Evolutionary conservation across 2,797 vertebrate genomes (phyloP), one percentile per base, ranked within the genome.

Genomic region (Karalla daura): DNA sequence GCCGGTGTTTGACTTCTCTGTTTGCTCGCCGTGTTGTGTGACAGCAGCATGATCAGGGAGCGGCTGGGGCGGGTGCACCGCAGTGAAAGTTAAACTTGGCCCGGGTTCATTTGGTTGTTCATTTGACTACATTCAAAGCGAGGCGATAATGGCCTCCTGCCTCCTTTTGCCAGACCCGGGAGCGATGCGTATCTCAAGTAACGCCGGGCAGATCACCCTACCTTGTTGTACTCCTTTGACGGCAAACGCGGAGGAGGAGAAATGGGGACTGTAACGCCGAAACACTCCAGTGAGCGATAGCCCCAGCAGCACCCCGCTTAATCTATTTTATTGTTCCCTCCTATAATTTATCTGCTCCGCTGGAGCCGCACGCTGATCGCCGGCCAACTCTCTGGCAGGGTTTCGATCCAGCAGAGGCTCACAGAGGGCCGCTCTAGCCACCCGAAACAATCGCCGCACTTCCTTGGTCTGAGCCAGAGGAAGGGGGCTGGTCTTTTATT

Each of bases 81-180:
- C 25, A 44, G 41, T 41, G 28, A 35, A 55, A 54, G 24, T 53
- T 55, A 15, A 78, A 52, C 61, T 32, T 47, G 44, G 43, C 21
- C 52, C n/a, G 27, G 55, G 33, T 75, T 89, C 76, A 87, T 90
- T 91, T 91, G 90, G 56, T 50, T 90, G 61, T 14, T 36, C 20
- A 49, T 92, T 91, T 91, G 82, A 88, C 90, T 92, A 76, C 73
- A 93, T 90, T 90, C 80, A 90, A 92, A 90, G 72, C 33, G 43
- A 51, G 44, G 50, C 69, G 50, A 71, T 83, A 65, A 65, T 56
- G 72, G 28, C 76, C 32, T 73, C 28, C 69, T 58, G 47, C 53
- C 50, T 78, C 18, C 41, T 90, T 30, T 91, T 90, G 86, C 86
- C 86, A 88, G 62, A 40, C 58, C 55, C 52, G 30, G 12, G 52